Percentiles rank a stretch among this genome's conserved stretches.
Conservation (phyloP, 1,140 invertebrate species). For the Oreohelix idahoensis region DNA sequence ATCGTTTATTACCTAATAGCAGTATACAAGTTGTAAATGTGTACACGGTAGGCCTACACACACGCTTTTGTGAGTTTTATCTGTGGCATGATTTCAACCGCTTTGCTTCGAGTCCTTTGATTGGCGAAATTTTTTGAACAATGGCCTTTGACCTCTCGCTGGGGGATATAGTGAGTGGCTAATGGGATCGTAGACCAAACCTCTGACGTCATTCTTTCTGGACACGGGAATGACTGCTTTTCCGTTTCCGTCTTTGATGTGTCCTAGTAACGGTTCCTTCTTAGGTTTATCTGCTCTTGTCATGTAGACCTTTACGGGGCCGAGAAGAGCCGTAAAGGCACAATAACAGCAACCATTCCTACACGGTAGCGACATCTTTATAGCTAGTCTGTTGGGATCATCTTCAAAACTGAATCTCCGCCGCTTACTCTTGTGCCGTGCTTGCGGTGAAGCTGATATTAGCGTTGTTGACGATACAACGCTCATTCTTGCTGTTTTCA, state of each 20-base stretch:
- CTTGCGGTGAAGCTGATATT: neutral
- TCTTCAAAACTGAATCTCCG: constrained; percentile 8
- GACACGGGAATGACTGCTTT: constrained; percentile 35
- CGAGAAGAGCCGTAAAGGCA: constrained; percentile 29
- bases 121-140: neutral
- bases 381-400: constrained; percentile 8
- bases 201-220: constrained; percentile 39
- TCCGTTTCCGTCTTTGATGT: constrained; percentile 42
- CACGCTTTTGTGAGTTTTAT: neutral
- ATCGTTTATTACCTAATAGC: no score
- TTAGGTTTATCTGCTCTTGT: constrained; percentile 11
- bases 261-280: constrained; percentile 9
- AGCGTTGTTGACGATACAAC: neutral
- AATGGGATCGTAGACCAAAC: constrained; percentile 37
- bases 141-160: neutral
- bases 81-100: neutral
- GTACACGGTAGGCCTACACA: neutral
- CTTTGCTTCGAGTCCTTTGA: no score
- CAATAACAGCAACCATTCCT: constrained; percentile 42
- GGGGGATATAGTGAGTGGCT: constrained; percentile 41
- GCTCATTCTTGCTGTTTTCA: neutral
- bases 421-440: neutral
- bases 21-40: no score
- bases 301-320: constrained; percentile 38
- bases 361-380: constrained; percentile 41